A percentile compares a stretch with the other conserved stretches of the same genome.
Conservation (phyloP, 2,113 vertebrate species). For the Bambusicola thoracicus region DNA sequence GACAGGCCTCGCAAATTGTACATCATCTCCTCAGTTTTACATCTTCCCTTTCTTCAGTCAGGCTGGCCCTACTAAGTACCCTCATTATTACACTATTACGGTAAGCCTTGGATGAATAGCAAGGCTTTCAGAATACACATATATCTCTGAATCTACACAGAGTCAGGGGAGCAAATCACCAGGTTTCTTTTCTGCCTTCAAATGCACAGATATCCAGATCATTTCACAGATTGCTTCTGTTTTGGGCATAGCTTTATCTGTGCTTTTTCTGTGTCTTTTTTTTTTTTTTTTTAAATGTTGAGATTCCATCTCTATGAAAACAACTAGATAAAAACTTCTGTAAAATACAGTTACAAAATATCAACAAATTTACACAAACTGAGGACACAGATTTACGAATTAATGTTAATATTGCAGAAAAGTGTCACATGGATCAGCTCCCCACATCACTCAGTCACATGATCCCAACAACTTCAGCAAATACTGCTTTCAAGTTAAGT, state of each 20-base stretch:
- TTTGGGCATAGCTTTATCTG: not conserved
- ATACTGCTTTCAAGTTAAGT: not conserved
- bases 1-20: not conserved
- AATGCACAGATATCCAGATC: not conserved
- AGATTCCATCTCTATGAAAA: not conserved
- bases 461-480: not conserved
- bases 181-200: not conserved
- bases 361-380: not conserved
- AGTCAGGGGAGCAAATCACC: accelerated
- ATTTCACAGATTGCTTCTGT: not conserved
- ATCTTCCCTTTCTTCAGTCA: not conserved
- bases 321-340: not conserved
- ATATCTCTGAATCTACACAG: accelerated
- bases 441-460: not conserved
- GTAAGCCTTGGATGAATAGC: accelerated
- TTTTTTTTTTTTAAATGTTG: not conserved
- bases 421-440: not conserved
- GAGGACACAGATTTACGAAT: not conserved
- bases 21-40: not conserved
- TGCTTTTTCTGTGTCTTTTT: accelerated
- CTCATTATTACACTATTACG: not conserved
- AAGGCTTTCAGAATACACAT: not conserved
- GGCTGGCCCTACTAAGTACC: not conserved
- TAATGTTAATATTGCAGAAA: not conserved
- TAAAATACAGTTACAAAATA: not conserved